Conservation (phyloP, 2,797 vertebrate species). For the Cetoscarus ocellatus region DNA sequence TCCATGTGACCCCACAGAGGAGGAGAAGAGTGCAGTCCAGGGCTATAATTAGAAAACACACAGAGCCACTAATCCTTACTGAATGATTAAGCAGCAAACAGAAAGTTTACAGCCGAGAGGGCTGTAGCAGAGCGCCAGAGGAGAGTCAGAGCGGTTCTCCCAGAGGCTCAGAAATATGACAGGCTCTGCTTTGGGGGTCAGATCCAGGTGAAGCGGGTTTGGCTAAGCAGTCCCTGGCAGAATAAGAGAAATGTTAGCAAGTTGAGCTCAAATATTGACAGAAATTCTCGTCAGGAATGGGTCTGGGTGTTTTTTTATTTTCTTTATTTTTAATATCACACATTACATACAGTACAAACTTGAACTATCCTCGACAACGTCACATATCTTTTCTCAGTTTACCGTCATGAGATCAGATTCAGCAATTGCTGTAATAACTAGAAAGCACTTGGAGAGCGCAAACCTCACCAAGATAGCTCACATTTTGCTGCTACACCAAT, state of each 20-base stretch:
- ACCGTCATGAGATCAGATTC: no score
- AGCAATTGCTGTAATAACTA: no score
- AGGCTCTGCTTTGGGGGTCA: constrained; percentile 15
- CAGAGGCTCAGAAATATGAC: constrained; percentile 15
- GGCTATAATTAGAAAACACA: constrained; percentile 85
- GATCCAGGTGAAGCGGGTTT: constrained; percentile 21
- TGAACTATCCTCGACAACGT: no score
- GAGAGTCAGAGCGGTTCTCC: constrained; percentile 42
- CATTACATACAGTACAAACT: no score
- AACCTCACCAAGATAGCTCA: neutral
- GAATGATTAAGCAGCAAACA: constrained; percentile 78
- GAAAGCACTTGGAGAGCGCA: neutral
- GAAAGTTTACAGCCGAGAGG: constrained; percentile 67
- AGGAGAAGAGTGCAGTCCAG: constrained; percentile 60
- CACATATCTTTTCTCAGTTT: no score
- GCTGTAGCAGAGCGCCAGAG: constrained; percentile 40
- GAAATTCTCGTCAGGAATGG: neutral
- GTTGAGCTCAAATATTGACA: neutral
- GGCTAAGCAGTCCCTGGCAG: neutral
- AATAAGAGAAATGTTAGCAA: no score
- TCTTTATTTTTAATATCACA: no score
- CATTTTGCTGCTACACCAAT: no score
- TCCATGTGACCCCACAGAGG: constrained; percentile 59
- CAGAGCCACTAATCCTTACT: constrained; percentile 77
- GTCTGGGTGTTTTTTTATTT: no score